Percentiles rank a stretch among this genome's conserved stretches.
These are phyloP conservation scores for Danio jaintianensis DNA, from an alignment of 2,797 vertebrate species.

Conservation along the genomic window DNA sequence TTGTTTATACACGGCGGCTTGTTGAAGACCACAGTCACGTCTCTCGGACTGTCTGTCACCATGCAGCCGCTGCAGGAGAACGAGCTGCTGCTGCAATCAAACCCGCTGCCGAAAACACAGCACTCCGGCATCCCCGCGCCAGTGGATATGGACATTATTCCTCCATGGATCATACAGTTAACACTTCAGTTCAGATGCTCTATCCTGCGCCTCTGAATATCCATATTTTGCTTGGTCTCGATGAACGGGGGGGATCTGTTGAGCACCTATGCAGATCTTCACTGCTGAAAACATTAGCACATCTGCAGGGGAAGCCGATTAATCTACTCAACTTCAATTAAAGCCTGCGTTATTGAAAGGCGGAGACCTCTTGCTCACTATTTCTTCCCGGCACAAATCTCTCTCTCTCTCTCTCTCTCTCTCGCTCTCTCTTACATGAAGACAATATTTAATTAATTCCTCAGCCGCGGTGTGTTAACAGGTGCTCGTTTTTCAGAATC, in stretches of 20 bases:
- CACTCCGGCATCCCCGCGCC: conserved; percentile 19
- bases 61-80: conserved; percentile 50
- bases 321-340: conserved; percentile 43
- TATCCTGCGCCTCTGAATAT: conserved; percentile 22
- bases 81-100: conserved; percentile 29
- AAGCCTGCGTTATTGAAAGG: conserved; percentile 48
- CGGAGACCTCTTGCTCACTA: conserved; percentile 32
- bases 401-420: conserved; percentile 32
- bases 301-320: conserved; percentile 49
- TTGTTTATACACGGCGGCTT: conserved; percentile 44
- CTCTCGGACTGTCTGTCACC: conserved; percentile 73
- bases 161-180: conserved; percentile 11
- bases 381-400: conserved; percentile 12
- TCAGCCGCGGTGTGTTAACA: conserved; percentile 59
- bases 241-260: conserved; percentile 25
- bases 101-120: background rate
- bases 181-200: conserved; percentile 11
- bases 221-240: conserved; percentile 34
- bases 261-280: conserved; percentile 47
- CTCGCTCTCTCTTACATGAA: conserved; percentile 6
- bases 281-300: conserved; percentile 37
- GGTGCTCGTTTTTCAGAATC: conserved; percentile 58
- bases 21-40: conserved; percentile 77
- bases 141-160: conserved; percentile 4
- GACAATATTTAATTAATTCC: conserved; percentile 44